Percentiles rank a stretch among this genome's conserved stretches.
Evolutionary conservation across 1,140 invertebrate species (phyloP).

Genomic region (Ips typographus): DNA sequence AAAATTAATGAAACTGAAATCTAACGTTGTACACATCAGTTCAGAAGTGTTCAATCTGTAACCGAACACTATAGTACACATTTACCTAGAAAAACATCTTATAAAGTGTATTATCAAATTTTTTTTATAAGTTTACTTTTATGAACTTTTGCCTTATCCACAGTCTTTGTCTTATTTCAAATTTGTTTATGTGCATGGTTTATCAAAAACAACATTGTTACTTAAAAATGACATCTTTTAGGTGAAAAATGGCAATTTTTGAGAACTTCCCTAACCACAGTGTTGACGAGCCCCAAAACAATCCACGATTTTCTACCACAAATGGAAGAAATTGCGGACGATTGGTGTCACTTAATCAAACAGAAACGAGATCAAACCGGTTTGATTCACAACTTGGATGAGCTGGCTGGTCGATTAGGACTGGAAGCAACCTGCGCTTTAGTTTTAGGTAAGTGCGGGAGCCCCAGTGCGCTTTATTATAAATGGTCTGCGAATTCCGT

Average conservation of each 20-base stretch:
- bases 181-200: no score
- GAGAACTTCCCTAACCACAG: slow-evolving; percentile 70
- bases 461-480: no score
- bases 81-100: no score
- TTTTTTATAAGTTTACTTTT: no score
- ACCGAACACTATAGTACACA: no score
- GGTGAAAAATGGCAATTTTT: slow-evolving; percentile 79
- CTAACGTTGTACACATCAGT: no score
- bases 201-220: background rate
- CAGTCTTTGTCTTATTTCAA: no score
- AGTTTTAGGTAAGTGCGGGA: slow-evolving; percentile 56
- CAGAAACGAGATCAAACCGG: slow-evolving; percentile 54
- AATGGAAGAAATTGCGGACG: slow-evolving; percentile 74
- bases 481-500: no score
- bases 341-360: slow-evolving; percentile 68
- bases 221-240: slow-evolving; percentile 30
- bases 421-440: slow-evolving; percentile 78
- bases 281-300: slow-evolving; percentile 74
- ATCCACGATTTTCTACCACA: slow-evolving; percentile 76
- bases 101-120: no score
- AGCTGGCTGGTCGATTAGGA: slow-evolving; percentile 73
- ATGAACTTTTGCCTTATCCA: no score
- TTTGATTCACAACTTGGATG: slow-evolving; percentile 65
- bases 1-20: no score
- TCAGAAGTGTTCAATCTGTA: no score